A percentile compares a stretch with the other conserved stretches of the same genome.
phyloP scores from a whole-genome alignment of 2,797 vertebrate species.

The Malurus leucopterus region DNA sequence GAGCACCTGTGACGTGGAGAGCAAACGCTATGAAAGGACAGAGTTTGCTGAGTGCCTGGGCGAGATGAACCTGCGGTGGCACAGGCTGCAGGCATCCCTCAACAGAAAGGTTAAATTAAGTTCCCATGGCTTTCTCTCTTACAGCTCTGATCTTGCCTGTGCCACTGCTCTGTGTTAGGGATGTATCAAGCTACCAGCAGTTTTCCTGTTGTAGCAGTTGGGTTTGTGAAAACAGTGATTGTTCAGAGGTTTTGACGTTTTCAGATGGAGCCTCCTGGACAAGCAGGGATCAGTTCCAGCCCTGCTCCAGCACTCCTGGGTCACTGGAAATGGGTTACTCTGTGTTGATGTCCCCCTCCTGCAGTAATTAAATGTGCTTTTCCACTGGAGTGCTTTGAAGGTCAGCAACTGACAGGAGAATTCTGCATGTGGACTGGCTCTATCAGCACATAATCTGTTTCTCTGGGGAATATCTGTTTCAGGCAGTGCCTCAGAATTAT shows the following conservation, averaged over 20 bases:
- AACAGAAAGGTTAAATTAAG: slow-evolving; percentile 74
- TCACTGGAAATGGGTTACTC: neutral
- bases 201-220: neutral
- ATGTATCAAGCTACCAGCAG: neutral
- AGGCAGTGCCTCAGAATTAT: neutral
- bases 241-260: neutral
- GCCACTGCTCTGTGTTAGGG: neutral
- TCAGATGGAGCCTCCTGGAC: neutral
- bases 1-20: slow-evolving; percentile 73
- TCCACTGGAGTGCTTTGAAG: neutral
- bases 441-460: neutral
- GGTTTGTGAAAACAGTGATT: neutral
- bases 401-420: neutral
- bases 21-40: slow-evolving; percentile 75
- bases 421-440: neutral
- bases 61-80: slow-evolving; percentile 79
- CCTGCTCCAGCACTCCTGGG: neutral
- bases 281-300: neutral
- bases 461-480: neutral
- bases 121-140: neutral
- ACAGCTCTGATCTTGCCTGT: neutral
- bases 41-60: slow-evolving; percentile 85
- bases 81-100: slow-evolving; percentile 71
- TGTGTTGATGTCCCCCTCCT: neutral
- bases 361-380: neutral